Conservation (phyloP, 1,140 invertebrate species). For the Thaumetopoea pityocampa region DNA sequence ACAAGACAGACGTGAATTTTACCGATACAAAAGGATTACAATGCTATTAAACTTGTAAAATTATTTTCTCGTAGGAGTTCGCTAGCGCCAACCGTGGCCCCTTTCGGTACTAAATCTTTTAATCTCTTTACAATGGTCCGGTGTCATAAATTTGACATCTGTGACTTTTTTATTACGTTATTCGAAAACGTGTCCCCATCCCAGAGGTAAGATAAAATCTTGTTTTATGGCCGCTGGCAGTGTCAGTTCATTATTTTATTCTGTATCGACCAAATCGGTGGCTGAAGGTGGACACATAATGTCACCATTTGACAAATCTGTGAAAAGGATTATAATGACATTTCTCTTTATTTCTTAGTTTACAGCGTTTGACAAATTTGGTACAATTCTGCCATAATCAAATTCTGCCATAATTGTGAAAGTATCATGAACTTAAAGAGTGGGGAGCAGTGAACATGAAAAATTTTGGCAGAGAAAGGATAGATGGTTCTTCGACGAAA, state of each 20-base stretch:
- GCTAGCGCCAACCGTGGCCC: constrained; percentile 30
- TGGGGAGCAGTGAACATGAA: too few relatives aligned
- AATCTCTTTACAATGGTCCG: constrained; percentile 73
- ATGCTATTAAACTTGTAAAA: constrained; percentile 40
- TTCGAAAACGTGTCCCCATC: constrained; percentile 72
- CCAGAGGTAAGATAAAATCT: constrained; percentile 72
- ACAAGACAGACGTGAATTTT: constrained; percentile 4
- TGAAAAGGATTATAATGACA: too few relatives aligned
- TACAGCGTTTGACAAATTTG: too few relatives aligned
- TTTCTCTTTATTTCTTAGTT: too few relatives aligned
- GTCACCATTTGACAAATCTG: too few relatives aligned
- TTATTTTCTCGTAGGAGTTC: constrained; percentile 34
- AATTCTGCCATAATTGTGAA: too few relatives aligned
- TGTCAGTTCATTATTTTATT: constrained; percentile 71
- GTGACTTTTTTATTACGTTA: constrained; percentile 75
- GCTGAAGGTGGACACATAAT: too few relatives aligned
- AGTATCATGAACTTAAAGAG: too few relatives aligned
- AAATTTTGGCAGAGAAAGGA: too few relatives aligned
- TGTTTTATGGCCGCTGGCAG: constrained; percentile 62
- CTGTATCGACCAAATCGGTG: constrained; percentile 62
- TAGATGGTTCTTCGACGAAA: too few relatives aligned
- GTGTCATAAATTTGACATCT: constrained; percentile 75
- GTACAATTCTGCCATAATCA: too few relatives aligned
- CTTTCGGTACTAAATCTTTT: constrained; percentile 67
- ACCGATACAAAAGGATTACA: constrained; percentile 32